Percentiles rank a stretch among this genome's conserved stretches.
Conservation (phyloP, 1,140 invertebrate species). For the Lepidurus packardi region DNA sequence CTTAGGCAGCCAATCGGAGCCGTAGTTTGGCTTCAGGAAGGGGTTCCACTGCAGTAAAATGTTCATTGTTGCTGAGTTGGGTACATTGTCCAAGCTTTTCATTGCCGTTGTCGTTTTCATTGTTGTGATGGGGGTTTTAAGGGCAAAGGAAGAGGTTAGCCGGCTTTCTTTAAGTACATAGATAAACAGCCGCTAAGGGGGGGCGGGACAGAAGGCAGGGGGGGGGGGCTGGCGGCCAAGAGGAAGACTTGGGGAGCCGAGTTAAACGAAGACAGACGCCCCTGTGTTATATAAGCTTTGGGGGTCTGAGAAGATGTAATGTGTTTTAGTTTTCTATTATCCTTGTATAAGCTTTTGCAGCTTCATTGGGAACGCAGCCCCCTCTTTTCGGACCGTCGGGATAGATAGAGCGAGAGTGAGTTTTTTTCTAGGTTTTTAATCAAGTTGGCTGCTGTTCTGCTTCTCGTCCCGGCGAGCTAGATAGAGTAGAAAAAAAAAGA, state of each 20-base stretch:
- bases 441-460: background rate
- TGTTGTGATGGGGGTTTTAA: background rate
- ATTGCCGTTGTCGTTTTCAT: no score
- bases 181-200: background rate
- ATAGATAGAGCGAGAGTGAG: background rate
- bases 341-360: background rate
- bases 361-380: background rate
- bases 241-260: background rate
- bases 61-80: no score
- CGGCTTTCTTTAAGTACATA: background rate
- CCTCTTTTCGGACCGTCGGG: background rate
- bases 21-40: no score
- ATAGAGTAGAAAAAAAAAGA: background rate
- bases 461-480: background rate
- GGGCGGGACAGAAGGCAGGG: background rate
- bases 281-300: background rate
- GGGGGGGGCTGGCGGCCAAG: no score
- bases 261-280: background rate
- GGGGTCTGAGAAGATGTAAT: no score
- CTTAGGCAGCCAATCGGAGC: no score
- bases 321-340: background rate
- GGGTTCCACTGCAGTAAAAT: no score
- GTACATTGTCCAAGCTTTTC: no score
- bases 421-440: slow-evolving; percentile 5
- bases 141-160: background rate